Evolutionary conservation across 2,797 vertebrate species (phyloP).

Genomic region (Nasua narica): DNA sequence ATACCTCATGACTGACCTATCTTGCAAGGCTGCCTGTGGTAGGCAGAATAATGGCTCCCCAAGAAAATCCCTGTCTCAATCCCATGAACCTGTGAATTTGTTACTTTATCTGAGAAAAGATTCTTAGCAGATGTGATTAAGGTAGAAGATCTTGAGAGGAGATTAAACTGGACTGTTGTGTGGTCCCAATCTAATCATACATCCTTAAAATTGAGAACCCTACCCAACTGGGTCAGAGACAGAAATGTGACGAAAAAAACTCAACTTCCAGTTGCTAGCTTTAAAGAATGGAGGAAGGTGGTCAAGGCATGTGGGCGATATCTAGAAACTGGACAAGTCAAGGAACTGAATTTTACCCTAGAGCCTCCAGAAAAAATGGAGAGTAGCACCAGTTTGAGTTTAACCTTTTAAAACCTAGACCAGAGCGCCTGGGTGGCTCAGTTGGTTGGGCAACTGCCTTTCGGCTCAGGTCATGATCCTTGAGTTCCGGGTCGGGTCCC

Average conservation of each 20-base stretch:
- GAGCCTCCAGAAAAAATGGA: neutral
- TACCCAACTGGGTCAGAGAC: neutral
- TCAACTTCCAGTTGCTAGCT: neutral
- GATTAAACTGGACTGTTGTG: neutral
- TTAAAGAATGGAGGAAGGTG: neutral
- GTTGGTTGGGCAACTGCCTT: too few relatives aligned
- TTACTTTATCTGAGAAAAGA: neutral
- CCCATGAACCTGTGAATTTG: neutral
- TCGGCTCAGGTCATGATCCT: too few relatives aligned
- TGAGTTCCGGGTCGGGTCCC: too few relatives aligned
- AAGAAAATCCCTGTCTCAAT: neutral
- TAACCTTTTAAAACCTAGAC: neutral
- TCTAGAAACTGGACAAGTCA: neutral
- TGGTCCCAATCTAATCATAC: neutral
- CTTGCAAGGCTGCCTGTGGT: fast-evolving
- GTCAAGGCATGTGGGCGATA: neutral
- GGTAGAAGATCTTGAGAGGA: neutral
- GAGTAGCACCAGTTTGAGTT: neutral
- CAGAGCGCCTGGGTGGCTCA: neutral
- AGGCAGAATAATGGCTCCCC: neutral
- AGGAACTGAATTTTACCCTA: neutral
- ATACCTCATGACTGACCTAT: neutral
- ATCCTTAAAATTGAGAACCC: neutral
- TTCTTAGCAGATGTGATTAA: neutral
- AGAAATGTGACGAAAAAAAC: neutral